Evolutionary conservation across 2,888 invertebrate genomes (phyloP).

Genomic region (Sinhomidia bicolor): DNA sequence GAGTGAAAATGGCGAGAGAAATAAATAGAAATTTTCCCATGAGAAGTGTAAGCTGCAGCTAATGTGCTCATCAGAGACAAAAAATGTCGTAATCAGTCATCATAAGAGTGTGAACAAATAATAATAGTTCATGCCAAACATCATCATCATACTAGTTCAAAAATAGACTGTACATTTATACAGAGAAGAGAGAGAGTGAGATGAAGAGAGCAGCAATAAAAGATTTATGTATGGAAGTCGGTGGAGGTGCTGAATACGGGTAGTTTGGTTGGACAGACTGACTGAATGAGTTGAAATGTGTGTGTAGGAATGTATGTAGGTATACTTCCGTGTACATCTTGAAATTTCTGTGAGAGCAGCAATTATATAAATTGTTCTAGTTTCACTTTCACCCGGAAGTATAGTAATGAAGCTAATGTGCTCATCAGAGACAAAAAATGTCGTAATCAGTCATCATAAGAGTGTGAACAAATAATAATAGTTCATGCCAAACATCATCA

Average conservation of each 20-base stretch:
- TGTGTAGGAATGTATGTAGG: too few species aligned
- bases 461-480: constrained; percentile 41
- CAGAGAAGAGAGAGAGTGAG: background rate
- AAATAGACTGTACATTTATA: background rate
- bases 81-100: constrained; percentile 75
- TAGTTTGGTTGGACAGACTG: too few species aligned
- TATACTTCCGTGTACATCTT: too few species aligned
- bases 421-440: constrained; percentile 75
- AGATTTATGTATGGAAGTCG: too few species aligned
- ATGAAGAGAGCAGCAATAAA: background rate
- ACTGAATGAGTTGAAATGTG: too few species aligned
- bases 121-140: constrained; percentile 41
- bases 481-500: background rate
- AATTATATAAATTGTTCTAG: background rate
- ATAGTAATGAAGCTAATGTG: constrained; percentile 72
- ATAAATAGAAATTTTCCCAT: constrained; percentile 61
- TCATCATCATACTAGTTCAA: too few species aligned
- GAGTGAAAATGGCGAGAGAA: constrained; percentile 39
- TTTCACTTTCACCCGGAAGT: constrained; percentile 25
- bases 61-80: constrained; percentile 75
- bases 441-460: constrained; percentile 73
- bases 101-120: constrained; percentile 53
- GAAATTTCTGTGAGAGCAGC: too few species aligned
- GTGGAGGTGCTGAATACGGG: too few species aligned
- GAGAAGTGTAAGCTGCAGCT: constrained; percentile 69